Evolutionary conservation across 2,797 vertebrate species (phyloP), one percentile per base, ranked within the genome.

Genomic region (Sebastolobus alascanus): DNA sequence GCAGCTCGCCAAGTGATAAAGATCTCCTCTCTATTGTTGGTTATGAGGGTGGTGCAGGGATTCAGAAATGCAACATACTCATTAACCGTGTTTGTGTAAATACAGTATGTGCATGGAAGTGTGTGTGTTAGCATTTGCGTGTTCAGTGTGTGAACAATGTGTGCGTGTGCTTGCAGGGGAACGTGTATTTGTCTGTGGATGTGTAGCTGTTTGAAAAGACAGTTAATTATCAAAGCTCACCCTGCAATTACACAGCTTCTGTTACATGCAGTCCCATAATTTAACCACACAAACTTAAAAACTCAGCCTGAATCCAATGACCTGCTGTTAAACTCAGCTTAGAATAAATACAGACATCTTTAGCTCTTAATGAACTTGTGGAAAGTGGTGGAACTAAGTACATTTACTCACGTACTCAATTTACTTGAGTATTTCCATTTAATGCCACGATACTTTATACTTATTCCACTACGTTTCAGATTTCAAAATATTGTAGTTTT

Each of bases 1-100:
- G 22, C 52, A 55, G 83, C 78, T 73, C 10, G 84, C 82, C 77
- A 83, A 85, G 66, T 61, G 92, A 95, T 95, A 93, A 94, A 87
- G 90, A 94, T 94, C 93, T 92, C 52, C 73, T 79, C 84, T 85
- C 89, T 89, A 94, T 94, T 94, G 93, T 94, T 92, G 90, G n/a
- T 61, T 86, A 81, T 70, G 46, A 78, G 88, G 92, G 89, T 43
- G 90, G 91, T 81, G 81, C 80, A 67, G 71, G 6, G 73, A 91
- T 84, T 89, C 84, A 86, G 90, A 84, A 76, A 88, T 56, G 73
- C 89, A 81, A 82, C 83, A 5, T 73, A 40, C 83, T 91, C 86
- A 88, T 92, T 92, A 90, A 73, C 25, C 3, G 33, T 83, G 75
- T 90, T 73, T 83, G 81, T 92, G 79, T 75, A 5, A 46, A 18